Conservation (phyloP, 2,113 vertebrate species). For the Anoplopoma fimbria region DNA sequence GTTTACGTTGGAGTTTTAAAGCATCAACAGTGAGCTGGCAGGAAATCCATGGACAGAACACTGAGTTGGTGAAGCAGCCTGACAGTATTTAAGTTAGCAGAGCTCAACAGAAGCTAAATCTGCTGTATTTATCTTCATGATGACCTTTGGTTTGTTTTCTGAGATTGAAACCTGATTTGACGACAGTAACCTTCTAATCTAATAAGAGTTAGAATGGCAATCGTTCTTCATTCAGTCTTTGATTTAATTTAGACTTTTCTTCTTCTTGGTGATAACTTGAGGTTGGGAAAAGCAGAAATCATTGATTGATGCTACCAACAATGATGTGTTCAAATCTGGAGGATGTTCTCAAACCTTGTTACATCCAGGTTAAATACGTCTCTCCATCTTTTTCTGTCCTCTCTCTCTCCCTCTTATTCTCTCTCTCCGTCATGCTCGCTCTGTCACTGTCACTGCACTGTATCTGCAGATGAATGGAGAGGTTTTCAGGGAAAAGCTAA, state of each 20-base stretch:
- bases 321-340: background rate
- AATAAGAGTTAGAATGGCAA: too few species aligned
- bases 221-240: too few species aligned
- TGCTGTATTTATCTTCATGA: too few species aligned
- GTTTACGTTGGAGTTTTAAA: background rate
- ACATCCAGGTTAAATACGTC: background rate
- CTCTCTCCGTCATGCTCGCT: conserved; percentile 1
- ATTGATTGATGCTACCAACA: too few species aligned
- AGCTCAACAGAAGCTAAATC: background rate
- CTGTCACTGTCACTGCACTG: conserved; percentile 24
- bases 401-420: background rate
- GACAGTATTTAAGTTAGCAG: background rate
- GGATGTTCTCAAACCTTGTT: background rate
- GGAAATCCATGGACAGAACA: background rate
- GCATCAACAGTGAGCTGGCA: background rate
- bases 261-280: background rate
- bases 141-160: background rate
- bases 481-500: too few species aligned
- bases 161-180: too few species aligned
- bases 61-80: background rate
- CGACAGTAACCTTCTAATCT: too few species aligned
- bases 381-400: background rate
- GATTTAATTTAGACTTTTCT: background rate
- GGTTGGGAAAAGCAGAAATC: background rate
- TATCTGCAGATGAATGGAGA: too few species aligned